Evolutionary conservation across 2,797 vertebrate species (phyloP), one percentile per base, ranked within the genome.

Genomic region (Clarias laeviceps): DNA sequence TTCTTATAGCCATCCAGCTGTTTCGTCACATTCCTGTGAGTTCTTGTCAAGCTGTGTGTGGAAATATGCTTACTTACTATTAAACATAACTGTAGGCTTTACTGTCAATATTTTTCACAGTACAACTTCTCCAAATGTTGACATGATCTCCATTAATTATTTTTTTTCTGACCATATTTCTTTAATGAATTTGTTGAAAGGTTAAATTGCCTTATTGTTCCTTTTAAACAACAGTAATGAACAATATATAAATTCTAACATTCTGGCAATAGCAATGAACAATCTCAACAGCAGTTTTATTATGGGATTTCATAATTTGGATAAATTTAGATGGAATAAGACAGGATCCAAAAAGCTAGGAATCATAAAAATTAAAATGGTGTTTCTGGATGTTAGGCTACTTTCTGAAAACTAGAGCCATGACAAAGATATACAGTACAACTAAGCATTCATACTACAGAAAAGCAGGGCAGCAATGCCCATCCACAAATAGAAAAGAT

Each of bases 401-500:
- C 37, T 64, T 66, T 9, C 34, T 32, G 22, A 32, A 37, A 79
- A 40, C 61, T 34, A 61, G 20, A 79, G 37, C 5, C 17, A 54
- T 57, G 61, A 66, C 1, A 78, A 78, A 29, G 74, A 78, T 61
- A 59, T 4, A 22, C 8, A 40, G 50, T 20, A 40, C 29, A 3
- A 45, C 32, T 32, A 29, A 77, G 61, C 14, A 77, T 64, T 77
- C 12, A 37, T 57, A 34, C 3, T 56, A 24, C 40, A 64, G 59
- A 27, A 37, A 65, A 65, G 37, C 37, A 80, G 78, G 50, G 24
- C 61, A 84, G 57, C 62, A 79, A 32, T 40, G 37, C 65, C 11
- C 40, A 24, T 50, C 17, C 37, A 11, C 17, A 68, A 80, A 59
- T 65, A 37, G 57, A 74, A 37, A 62, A 56, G 37, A 40, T 57